Conservation (phyloP, 2,797 vertebrate species). For the Sebastes alutus region DNA sequence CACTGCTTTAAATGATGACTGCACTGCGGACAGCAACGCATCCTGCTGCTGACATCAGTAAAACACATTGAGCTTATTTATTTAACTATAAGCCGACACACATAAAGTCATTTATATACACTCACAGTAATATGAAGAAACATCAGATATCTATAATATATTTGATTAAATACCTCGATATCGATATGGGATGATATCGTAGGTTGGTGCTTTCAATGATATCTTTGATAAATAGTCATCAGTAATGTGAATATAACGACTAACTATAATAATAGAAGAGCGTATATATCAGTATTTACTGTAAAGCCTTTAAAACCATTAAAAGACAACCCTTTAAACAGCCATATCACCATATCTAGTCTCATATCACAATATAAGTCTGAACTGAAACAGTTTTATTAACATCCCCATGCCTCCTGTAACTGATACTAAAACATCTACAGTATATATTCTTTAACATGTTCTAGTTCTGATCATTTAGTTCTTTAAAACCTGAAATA, state of each 20-base stretch:
- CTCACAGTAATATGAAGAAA: too few relatives aligned
- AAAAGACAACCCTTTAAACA: neutral
- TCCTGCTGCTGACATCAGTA: neutral
- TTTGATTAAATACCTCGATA: too few relatives aligned
- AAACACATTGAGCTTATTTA: neutral
- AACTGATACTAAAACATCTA: neutral
- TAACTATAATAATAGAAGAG: neutral
- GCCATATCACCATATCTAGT: neutral
- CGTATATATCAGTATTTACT: neutral
- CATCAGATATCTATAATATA: too few relatives aligned
- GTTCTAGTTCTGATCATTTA: neutral
- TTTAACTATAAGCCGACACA: too few relatives aligned
- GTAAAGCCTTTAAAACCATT: neutral
- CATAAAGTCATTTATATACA: too few relatives aligned
- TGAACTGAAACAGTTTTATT: neutral
- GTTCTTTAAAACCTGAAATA: neutral
- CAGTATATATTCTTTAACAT: neutral
- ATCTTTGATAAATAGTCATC: neutral
- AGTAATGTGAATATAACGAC: neutral
- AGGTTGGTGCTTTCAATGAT: neutral
- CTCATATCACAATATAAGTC: neutral
- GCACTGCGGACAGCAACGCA: neutral
- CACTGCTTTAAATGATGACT: too few relatives aligned
- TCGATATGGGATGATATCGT: neutral
- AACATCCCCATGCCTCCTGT: neutral